Percentiles rank a stretch among this genome's conserved stretches.
Conservation (phyloP, 35 echinoderm and acorn worm species). For the Ophiothrix spiculata region DNA sequence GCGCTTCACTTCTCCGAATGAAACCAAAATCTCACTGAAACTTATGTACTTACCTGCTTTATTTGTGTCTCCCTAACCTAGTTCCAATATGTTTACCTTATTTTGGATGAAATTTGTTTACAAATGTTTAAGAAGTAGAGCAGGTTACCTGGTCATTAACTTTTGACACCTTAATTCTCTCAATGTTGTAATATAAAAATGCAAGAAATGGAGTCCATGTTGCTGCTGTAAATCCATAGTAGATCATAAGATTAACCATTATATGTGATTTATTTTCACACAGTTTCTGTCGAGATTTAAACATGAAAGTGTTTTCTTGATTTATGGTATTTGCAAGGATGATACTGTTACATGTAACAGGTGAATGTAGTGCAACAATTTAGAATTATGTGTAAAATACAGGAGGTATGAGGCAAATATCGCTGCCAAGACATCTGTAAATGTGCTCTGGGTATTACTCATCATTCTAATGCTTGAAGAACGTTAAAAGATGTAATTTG, state of each 20-base stretch:
- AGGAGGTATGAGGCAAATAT: not conserved
- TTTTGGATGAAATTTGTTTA: not conserved
- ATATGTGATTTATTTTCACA: too few relatives aligned
- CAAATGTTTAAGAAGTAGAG: not conserved
- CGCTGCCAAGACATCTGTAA: not conserved
- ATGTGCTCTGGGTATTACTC: not conserved
- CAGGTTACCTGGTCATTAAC: not conserved
- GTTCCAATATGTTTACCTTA: not conserved
- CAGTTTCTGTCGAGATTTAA: too few relatives aligned
- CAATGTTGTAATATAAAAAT: not conserved
- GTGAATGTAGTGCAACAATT: too few relatives aligned
- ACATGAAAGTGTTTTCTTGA: too few relatives aligned
- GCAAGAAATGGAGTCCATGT: not conserved
- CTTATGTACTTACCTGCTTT: not conserved
- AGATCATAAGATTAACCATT: too few relatives aligned
- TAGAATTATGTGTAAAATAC: not conserved
- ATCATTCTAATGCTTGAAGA: not conserved
- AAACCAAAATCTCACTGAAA: not conserved
- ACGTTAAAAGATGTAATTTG: not conserved
- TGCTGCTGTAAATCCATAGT: too few relatives aligned
- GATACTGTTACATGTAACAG: too few relatives aligned
- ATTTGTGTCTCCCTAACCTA: slow-evolving; percentile 1
- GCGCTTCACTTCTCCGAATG: not conserved
- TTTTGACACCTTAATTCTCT: not conserved
- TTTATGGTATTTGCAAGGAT: too few relatives aligned